phyloP scores from a whole-genome alignment of 2,888 invertebrate genomes.

The Lasioglossum morio region DNA sequence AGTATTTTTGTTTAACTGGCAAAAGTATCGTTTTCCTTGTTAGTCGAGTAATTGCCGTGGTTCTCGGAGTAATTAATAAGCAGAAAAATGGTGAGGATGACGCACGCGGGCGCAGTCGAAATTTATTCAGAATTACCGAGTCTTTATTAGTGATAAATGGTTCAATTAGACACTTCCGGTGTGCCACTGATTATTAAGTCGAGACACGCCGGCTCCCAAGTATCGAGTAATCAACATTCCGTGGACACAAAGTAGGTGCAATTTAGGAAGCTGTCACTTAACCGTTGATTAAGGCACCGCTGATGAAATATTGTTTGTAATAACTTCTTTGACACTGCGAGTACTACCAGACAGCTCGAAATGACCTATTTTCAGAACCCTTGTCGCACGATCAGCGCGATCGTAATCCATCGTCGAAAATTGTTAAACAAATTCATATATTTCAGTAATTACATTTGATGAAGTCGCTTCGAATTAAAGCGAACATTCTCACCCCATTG shows the following conservation, averaged over 20 bases:
- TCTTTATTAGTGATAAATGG: slow-evolving; percentile 46
- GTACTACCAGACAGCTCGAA: too few relatives aligned
- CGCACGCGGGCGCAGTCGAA: neutral
- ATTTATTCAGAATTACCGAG: slow-evolving; percentile 19
- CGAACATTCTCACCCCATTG: neutral
- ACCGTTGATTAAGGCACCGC: slow-evolving; percentile 40
- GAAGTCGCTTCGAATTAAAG: neutral
- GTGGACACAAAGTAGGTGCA: slow-evolving; percentile 54
- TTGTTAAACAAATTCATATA: neutral
- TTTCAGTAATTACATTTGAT: neutral
- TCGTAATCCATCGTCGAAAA: neutral
- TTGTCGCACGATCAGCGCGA: neutral
- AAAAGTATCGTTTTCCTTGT: neutral
- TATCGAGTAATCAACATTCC: slow-evolving; percentile 67
- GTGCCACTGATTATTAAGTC: slow-evolving; percentile 41
- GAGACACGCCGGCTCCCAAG: slow-evolving; percentile 55
- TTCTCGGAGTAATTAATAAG: neutral
- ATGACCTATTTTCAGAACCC: neutral
- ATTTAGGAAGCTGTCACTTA: slow-evolving; percentile 56
- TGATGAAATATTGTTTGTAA: slow-evolving; percentile 10
- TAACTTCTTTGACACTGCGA: slow-evolving; percentile 9
- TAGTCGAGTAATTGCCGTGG: neutral
- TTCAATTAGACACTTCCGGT: slow-evolving; percentile 59
- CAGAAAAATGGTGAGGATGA: neutral
- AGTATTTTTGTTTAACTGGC: neutral